Base-by-base conservation (phyloP, 2,888 invertebrate genomes). In the Rotaria socialis region DNA sequence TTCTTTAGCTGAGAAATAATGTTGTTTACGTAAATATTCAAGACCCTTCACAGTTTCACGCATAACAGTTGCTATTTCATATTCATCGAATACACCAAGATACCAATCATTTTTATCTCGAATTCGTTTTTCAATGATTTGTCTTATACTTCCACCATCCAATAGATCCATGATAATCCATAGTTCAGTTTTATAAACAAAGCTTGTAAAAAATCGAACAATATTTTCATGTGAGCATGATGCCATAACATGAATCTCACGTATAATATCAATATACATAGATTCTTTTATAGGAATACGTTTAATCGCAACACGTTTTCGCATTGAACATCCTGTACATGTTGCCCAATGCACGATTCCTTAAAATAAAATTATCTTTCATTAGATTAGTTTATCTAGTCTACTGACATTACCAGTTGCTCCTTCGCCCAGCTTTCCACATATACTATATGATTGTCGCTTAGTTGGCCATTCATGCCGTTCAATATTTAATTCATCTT, bases 121-220 rank as follows among this genome's bases (percentile, higher is more conserved):
- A 8, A 80, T 80, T n/a, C 80, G 0, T n/a, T 80, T 80, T 80
- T 80, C 80, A 80, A 80, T 80, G n/a, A 80, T 80, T 80, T 80
- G 80, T n/a, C 80, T 22, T 24, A 80, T 80, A n/a, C 47, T 47
- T n/a, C 80, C 80, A 47, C 80, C 80, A 47, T 80, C 80, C n/a
- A 80, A n/a, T 47, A 80, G 35, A 47, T 80, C 22, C 80, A 80
- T 80, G 3, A 80, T 14, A 47, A 80, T 80, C 80, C 80, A 80
- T 43, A 80, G n/a, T 80, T 80, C 80, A n/a, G 80, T 80, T 47
- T 80, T 80, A 80, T 80, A 80, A n/a, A 80, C 80, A 47, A 80
- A 80, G n/a, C 47, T 47, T 80, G 80, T 80, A 4, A 47, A 47
- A 80, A 80, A 80, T 47, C 47, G 43, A 47, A 80, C 80, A 2